Percentiles rank a stretch among this genome's conserved stretches.
Conservation (phyloP, 2,888 invertebrate species). For the Tetragonisca angustula region DNA sequence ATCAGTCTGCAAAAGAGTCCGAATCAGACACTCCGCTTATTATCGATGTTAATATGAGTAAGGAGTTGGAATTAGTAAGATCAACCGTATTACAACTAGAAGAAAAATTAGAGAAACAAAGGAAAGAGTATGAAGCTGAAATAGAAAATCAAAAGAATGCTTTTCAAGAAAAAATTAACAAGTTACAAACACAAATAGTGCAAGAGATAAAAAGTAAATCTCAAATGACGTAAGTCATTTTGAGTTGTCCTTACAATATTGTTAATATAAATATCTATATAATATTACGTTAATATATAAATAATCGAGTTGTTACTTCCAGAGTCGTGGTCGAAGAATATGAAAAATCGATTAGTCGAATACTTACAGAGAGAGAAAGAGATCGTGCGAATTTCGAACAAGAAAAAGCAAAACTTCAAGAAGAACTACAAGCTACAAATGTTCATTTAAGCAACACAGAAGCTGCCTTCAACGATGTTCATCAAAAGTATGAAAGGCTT, state of each 20-base stretch:
- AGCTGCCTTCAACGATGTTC: constrained; percentile 82
- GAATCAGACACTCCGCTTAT: constrained; percentile 76
- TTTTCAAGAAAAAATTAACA: constrained; percentile 85
- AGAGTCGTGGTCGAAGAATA: constrained; percentile 86
- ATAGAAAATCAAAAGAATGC: constrained; percentile 85
- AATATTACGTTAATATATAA: not conserved
- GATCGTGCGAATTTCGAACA: constrained; percentile 82
- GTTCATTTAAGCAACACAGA: constrained; percentile 82
- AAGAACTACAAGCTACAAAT: constrained; percentile 83
- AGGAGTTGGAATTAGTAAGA: constrained; percentile 87
- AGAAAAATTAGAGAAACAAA: constrained; percentile 85
- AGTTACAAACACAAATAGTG: constrained; percentile 86
- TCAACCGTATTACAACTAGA: constrained; percentile 86
- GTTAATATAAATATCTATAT: not conserved
- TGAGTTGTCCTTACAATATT: not conserved
- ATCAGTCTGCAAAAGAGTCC: constrained; percentile 68
- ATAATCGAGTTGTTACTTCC: constrained; percentile 10
- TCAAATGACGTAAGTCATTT: constrained; percentile 83
- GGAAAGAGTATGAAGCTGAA: constrained; percentile 85
- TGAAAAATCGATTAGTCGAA: constrained; percentile 85
- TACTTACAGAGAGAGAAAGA: constrained; percentile 85
- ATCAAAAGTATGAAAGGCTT: constrained; percentile 87
- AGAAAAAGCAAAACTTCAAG: constrained; percentile 83
- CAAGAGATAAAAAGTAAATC: constrained; percentile 84
- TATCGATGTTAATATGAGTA: constrained; percentile 86